phyloP scores from a whole-genome alignment of 2,113 vertebrate species.

The Ptyas mucosa region DNA sequence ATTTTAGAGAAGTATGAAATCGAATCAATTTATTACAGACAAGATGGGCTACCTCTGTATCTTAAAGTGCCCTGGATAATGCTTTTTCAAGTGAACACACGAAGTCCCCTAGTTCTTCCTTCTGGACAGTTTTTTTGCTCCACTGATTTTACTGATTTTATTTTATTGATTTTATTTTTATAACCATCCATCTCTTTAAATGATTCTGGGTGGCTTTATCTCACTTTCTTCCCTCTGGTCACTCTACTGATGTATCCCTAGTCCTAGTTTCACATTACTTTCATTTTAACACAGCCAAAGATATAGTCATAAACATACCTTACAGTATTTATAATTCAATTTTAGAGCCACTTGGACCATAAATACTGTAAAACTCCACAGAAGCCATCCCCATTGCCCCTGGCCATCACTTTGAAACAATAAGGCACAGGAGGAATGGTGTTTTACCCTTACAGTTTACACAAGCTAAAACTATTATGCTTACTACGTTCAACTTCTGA shows the following conservation, averaged over 20 bases:
- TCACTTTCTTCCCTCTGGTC: neutral
- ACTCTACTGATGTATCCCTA: neutral
- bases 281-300: conserved; percentile 36
- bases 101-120: neutral
- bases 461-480: conserved; percentile 22
- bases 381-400: neutral
- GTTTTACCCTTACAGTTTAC: conserved; percentile 23
- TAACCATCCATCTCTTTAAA: neutral
- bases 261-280: neutral
- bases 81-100: neutral
- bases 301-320: neutral
- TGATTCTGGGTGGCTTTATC: neutral
- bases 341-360: neutral
- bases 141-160: neutral
- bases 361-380: neutral
- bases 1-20: neutral
- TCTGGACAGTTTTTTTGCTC: neutral
- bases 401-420: neutral
- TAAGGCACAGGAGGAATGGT: conserved; percentile 29
- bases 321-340: neutral
- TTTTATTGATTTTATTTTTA: neutral
- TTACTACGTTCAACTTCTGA: conserved; percentile 10
- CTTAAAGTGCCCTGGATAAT: neutral
- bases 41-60: neutral
- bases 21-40: neutral